phyloP scores from a whole-genome alignment of 2,113 vertebrate genomes.

The Phylloscopus whistleri region DNA sequence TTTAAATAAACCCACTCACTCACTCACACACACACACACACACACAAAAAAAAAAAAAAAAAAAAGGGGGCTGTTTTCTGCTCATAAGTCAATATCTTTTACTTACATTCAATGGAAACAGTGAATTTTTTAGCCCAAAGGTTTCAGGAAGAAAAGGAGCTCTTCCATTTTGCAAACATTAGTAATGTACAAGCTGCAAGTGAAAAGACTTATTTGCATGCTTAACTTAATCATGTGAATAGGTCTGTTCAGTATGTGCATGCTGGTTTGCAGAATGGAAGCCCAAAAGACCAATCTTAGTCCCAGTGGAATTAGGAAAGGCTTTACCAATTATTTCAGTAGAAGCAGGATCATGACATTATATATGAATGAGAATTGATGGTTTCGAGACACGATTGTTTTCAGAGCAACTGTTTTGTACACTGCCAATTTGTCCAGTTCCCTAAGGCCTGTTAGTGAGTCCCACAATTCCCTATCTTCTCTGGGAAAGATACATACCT shows the following conservation, averaged over 20 bases:
- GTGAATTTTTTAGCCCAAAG: neutral
- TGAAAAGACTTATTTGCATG: slow-evolving; percentile 49
- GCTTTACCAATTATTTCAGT: slow-evolving; percentile 40
- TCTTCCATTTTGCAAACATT: slow-evolving; percentile 1
- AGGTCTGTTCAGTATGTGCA: slow-evolving; percentile 32
- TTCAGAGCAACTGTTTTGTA: slow-evolving; percentile 51
- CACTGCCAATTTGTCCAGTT: slow-evolving; percentile 42
- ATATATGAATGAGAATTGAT: slow-evolving; percentile 62
- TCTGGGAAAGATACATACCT: neutral
- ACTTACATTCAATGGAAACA: neutral
- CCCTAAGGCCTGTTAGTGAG: neutral
- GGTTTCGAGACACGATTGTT: slow-evolving; percentile 29
- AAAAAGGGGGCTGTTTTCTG: neutral
- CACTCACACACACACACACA: neutral
- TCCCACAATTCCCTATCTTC: neutral
- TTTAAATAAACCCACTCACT: neutral
- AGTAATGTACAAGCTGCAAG: neutral
- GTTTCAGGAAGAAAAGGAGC: neutral
- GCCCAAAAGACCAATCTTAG: slow-evolving; percentile 30
- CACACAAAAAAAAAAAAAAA: neutral
- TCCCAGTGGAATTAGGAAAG: neutral
- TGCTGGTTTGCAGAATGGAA: neutral
- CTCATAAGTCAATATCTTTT: neutral
- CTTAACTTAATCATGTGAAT: slow-evolving; percentile 48
- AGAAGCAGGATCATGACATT: slow-evolving; percentile 49